Conservation (phyloP, 1,140 invertebrate species). For the Drosophila aff. region DNA sequence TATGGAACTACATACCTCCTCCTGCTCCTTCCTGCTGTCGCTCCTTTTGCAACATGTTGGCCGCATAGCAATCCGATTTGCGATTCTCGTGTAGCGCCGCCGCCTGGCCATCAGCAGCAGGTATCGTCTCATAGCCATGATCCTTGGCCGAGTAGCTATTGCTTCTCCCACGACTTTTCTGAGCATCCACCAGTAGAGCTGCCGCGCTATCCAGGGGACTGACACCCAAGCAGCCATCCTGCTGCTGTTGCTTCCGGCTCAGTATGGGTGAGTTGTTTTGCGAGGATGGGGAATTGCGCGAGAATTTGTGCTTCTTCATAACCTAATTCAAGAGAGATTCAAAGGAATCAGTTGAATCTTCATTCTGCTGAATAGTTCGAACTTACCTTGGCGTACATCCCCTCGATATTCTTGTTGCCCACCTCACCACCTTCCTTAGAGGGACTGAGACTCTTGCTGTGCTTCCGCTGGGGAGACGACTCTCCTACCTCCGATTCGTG, state of each 20-base stretch:
- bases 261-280: conserved; percentile 80
- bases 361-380: not conserved
- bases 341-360: not conserved
- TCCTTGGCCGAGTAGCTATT: conserved; percentile 85
- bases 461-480: conserved; percentile 52
- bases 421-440: conserved; percentile 88
- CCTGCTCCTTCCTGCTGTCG: conserved; percentile 61
- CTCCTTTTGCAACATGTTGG: conserved; percentile 77
- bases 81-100: conserved; percentile 72
- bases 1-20: conserved; percentile 66
- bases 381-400: conserved; percentile 94
- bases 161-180: conserved; percentile 69
- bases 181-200: conserved; percentile 76
- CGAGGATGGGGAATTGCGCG: conserved; percentile 66
- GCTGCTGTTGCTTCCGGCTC: conserved; percentile 80
- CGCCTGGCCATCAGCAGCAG: conserved; percentile 83
- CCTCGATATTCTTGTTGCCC: conserved; percentile 90
- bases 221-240: conserved; percentile 53
- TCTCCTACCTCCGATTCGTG: conserved; percentile 77
- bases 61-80: conserved; percentile 85
- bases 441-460: conserved; percentile 86
- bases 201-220: conserved; percentile 72
- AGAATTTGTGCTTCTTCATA: conserved; percentile 84
- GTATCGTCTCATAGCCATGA: conserved; percentile 89
- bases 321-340: conserved; percentile 51